A percentile compares a stretch with the other conserved stretches of the same genome.
These are phyloP conservation scores for Choloepus didactylus DNA, from an alignment of 2,797 vertebrate species.

Conservation along the genomic window DNA sequence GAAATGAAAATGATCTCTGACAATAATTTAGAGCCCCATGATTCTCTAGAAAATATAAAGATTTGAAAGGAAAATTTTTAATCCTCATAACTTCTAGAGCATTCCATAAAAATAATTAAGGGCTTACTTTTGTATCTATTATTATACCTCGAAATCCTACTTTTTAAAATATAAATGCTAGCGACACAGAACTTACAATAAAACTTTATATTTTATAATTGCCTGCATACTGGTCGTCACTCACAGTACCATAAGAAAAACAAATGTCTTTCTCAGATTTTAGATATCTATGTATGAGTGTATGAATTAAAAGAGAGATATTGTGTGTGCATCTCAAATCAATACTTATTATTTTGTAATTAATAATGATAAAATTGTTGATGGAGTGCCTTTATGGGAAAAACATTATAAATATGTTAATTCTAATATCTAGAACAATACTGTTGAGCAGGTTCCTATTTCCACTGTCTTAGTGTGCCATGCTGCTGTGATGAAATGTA, in stretches of 20 bases:
- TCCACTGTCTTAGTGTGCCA: no score
- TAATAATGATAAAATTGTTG: background rate
- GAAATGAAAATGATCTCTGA: slow-evolving; percentile 5
- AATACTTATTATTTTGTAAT: slow-evolving; percentile 4
- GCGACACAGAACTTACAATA: background rate
- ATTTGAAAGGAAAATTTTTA: slow-evolving; percentile 34
- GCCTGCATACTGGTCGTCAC: background rate
- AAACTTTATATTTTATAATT: background rate
- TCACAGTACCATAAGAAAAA: background rate
- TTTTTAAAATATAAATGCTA: background rate
- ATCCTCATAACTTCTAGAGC: background rate
- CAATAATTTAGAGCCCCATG: slow-evolving; percentile 53
- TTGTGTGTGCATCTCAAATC: background rate
- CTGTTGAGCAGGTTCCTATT: background rate
- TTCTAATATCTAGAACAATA: background rate
- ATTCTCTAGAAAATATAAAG: slow-evolving; percentile 46
- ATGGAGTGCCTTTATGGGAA: background rate
- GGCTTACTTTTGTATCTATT: slow-evolving; percentile 27
- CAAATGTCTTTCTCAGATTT: background rate
- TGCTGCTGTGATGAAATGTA: no score
- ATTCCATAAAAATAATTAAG: slow-evolving; percentile 65
- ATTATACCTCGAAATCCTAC: slow-evolving; percentile 3
- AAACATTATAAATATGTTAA: background rate
- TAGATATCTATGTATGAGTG: background rate
- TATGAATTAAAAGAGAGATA: slow-evolving; percentile 22